Evolutionary conservation across 2,113 vertebrate genomes (phyloP), one percentile per base, ranked within the genome.

Genomic region (Limanda limanda): DNA sequence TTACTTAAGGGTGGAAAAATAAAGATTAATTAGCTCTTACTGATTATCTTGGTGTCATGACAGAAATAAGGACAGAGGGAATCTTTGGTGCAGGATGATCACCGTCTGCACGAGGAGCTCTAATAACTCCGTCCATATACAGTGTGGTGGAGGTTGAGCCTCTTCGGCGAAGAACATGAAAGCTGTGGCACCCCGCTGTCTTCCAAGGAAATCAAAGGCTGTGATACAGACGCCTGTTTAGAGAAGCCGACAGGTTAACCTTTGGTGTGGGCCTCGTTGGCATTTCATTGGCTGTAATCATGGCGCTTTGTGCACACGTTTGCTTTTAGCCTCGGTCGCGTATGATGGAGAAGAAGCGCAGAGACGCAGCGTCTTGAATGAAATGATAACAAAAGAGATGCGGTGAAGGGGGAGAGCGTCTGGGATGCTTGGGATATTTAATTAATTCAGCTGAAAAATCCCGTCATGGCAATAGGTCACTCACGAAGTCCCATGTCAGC

Each of bases 191-290:
- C 74, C 91, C 85, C 74, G 76, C 88, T 42, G 91, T 45, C 90
- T 83, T 85, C 68, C 68, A 82, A 77, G 75, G 52, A 87, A 92
- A 90, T 84, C 81, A 91, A 91, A 92, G 77, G 85, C 81, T 31
- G 66, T 85, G 74, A 79, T 84, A 75, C 78, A 67, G 61, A 81
- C 67, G 72, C 82, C 79, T 76, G 86, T 92, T 92, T 91, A 88
- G 83, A 90, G 87, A 89, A 73, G 75, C 72, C 60, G 83, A 92
- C 92, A 92, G 92, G 86, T 84, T 94, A 93, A 93, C 91, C 91
- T 93, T 94, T 93, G 89, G 67, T 85, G 85, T 81, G 75, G 87
- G 87, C 79, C 78, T 89, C 61, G 79, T 84, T 91, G 88, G 87
- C 87, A 91, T 92, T 94, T 93, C 74, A 81, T 89, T 77, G 68